Evolutionary conservation across 2,797 vertebrate species (phyloP).

Genomic region (Sebastes iracundus): DNA sequence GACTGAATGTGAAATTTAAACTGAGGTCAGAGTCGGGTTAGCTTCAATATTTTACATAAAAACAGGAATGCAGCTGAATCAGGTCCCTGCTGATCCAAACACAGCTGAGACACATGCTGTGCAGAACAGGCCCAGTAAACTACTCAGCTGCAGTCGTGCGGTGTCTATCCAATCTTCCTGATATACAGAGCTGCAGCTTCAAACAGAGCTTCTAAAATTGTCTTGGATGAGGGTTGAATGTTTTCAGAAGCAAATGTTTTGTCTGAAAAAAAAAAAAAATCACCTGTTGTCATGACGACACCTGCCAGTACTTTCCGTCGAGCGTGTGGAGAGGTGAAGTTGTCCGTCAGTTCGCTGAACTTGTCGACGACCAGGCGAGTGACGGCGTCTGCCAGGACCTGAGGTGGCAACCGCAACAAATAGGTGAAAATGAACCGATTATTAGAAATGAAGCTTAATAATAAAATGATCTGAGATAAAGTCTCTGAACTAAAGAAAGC

Average conservation of each 20-base stretch:
- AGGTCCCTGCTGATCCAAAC: not conserved
- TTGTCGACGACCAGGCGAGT: constrained; percentile 93
- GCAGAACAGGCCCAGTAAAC: not conserved
- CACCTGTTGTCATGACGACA: constrained; percentile 97
- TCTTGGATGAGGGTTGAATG: not conserved
- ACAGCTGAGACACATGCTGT: not conserved
- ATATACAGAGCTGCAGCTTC: not conserved
- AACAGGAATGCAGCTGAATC: not conserved
- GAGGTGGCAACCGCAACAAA: constrained; percentile 18
- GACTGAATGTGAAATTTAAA: not conserved
- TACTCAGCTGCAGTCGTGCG: not conserved
- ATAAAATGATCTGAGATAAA: not conserved
- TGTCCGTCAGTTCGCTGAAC: constrained; percentile 94
- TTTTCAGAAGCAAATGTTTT: not conserved
- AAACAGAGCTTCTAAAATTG: not conserved
- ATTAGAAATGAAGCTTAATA: not conserved
- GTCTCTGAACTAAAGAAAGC: not conserved
- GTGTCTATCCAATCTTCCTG: not conserved
- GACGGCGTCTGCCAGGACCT: constrained; percentile 94
- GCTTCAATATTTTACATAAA: not conserved
- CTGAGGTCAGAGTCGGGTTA: not conserved
- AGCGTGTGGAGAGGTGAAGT: constrained; percentile 93
- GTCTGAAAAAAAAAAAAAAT: not conserved
- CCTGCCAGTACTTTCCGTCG: constrained; percentile 94
- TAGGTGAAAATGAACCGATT: not conserved